Evolutionary conservation across 2,113 vertebrate genomes (phyloP), one percentile per base, ranked within the genome.

Genomic region (Nothocercus nigrocapillus): DNA sequence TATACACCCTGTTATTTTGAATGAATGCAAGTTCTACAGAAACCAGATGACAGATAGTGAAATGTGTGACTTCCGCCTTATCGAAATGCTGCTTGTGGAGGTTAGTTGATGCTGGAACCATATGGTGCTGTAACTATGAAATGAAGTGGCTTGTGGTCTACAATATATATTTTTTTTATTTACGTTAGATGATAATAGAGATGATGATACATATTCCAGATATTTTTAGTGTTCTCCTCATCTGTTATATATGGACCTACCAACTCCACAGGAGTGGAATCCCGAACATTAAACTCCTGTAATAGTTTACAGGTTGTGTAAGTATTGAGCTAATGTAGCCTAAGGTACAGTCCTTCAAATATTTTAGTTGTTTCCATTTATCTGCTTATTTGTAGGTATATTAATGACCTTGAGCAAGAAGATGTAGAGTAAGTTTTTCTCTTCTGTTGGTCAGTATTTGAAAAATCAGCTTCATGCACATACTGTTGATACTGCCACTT

Each of bases 211-310:
- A 2, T 45, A 15, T 6, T 62, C 70, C 17, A n/a, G 27, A 14
- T 66, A 6, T 47, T 56, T 78, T 24, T 30, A 82, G 40, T 24
- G 19, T 17, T 14, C 16, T 73, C 24, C 47, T 49, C 74, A 32
- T 13, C 28, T 70, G 0, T 76, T 69, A 67, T 44, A 22, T 10
- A 49, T 0, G 7, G 44, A 58, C 4, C 1, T 32, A 27, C 0
- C 40, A 63, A 8, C 75, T 66, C 40, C 21, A 40, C 22, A 56
- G 22, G 63, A 4, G 13, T 2, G 5, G 77, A n/a, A 30, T 36
- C 49, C 21, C 19, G 11, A 49, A 21, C 21, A 22, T 49, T 49
- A 49, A 49, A 49, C 21, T 49, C 49, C 49, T 24, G 49, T 49
- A 19, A 24, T 49, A 49, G 49, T 21, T 49, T 22, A 47, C 47